phyloP scores from a whole-genome alignment of 2,888 invertebrate genomes.

The Stenichneumon culpator region DNA sequence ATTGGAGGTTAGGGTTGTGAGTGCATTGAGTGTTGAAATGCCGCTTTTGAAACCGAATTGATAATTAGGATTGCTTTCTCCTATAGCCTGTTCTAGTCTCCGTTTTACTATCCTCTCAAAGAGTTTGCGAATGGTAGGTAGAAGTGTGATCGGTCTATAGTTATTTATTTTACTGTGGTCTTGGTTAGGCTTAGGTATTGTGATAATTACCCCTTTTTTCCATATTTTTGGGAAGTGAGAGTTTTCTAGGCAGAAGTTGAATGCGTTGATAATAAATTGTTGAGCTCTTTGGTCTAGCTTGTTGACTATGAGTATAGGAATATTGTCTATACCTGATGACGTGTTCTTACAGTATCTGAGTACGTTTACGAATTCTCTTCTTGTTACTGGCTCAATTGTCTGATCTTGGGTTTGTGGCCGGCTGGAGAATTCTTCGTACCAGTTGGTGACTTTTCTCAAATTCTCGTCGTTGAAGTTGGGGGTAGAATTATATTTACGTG shows the following conservation, averaged over 20 bases:
- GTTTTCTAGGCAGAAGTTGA: slow-evolving; percentile 10
- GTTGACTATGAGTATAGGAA: slow-evolving; percentile 10
- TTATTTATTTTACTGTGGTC: too few relatives aligned
- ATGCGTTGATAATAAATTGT: neutral
- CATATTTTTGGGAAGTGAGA: neutral
- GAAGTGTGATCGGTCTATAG: slow-evolving; percentile 18
- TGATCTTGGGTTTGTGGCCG: neutral
- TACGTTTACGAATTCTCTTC: slow-evolving; percentile 2
- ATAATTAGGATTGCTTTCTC: neutral
- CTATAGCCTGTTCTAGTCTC: neutral
- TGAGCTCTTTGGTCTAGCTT: too few relatives aligned
- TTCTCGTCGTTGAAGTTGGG: slow-evolving; percentile 25
- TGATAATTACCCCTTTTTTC: slow-evolving; percentile 15
- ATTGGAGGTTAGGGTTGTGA: slow-evolving; percentile 38
- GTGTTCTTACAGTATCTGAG: slow-evolving; percentile 28
- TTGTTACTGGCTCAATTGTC: neutral
- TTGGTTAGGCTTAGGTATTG: slow-evolving; percentile 3
- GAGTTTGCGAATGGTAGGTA: slow-evolving; percentile 18
- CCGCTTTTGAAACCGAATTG: slow-evolving; percentile 21
- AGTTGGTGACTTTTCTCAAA: slow-evolving; percentile 14
- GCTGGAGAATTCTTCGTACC: slow-evolving; percentile 28
- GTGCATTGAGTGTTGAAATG: slow-evolving; percentile 34
- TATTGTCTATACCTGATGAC: neutral
- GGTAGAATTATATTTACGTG: too few relatives aligned
- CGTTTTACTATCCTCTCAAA: slow-evolving; percentile 26